Conservation (phyloP, 2,797 vertebrate genomes). For the Epinephelus malabaricus region DNA sequence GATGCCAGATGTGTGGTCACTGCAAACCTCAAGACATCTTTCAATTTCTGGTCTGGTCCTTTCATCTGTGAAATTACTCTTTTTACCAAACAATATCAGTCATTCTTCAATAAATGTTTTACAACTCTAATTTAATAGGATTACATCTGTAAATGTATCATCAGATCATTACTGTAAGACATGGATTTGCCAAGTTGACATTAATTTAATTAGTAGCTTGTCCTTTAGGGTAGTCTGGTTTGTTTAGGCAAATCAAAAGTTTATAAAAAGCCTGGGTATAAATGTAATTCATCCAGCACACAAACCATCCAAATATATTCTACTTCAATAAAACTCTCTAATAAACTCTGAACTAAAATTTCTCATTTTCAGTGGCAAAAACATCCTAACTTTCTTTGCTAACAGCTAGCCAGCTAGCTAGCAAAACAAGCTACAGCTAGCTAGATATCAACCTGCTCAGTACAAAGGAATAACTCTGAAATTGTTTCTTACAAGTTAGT, state of each 20-base stretch:
- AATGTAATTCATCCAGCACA: background rate
- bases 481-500: background rate
- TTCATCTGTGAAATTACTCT: background rate
- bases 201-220: background rate
- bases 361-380: background rate
- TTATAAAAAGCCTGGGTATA: background rate
- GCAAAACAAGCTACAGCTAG: background rate
- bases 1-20: slow-evolving; percentile 2
- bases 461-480: background rate
- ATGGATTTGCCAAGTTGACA: background rate
- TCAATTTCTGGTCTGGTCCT: background rate
- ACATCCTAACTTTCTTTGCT: background rate
- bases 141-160: background rate
- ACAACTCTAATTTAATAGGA: background rate
- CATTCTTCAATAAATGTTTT: background rate
- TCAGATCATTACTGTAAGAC: background rate
- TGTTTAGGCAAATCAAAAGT: background rate
- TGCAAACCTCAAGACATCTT: slow-evolving; percentile 11
- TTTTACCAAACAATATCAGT: background rate
- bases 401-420: background rate
- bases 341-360: background rate
- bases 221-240: background rate
- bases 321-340: background rate
- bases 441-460: background rate
- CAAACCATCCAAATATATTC: background rate